These are phyloP conservation scores for Eristalis intricaria DNA, from an alignment of 2,888 invertebrate genomes.

Conservation along the genomic window DNA sequence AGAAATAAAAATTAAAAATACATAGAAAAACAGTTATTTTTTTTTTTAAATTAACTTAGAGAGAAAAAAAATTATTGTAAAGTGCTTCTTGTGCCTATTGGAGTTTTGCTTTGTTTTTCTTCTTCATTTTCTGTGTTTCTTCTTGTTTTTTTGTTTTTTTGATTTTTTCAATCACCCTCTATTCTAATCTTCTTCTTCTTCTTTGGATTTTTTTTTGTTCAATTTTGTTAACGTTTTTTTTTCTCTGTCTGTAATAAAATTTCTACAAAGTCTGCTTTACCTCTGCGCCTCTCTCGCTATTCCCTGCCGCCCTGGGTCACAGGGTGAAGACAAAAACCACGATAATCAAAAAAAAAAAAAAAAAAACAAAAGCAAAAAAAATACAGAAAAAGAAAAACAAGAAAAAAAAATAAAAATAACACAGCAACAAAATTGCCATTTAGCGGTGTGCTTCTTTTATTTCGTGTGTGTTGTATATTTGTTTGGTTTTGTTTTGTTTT, in stretches of 20 bases:
- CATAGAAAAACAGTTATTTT: constrained; percentile 30
- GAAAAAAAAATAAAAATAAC: constrained; percentile 20
- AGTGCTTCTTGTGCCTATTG: constrained; percentile 68
- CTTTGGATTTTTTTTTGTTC: background rate
- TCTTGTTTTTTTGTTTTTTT: background rate
- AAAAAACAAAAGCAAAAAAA: constrained; percentile 8
- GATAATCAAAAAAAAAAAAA: background rate
- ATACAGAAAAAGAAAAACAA: constrained; percentile 15
- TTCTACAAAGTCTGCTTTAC: background rate
- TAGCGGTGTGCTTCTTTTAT: constrained; percentile 37
- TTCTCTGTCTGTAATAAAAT: constrained; percentile 3
- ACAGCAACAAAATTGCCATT: constrained; percentile 55
- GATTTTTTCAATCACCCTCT: constrained; percentile 15
- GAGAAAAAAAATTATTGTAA: constrained; percentile 69
- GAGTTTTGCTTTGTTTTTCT: constrained; percentile 34
- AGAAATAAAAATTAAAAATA: constrained; percentile 15
- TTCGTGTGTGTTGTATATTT: background rate
- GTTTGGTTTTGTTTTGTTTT: constrained; percentile 37
- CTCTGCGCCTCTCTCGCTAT: background rate
- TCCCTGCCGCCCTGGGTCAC: background rate
- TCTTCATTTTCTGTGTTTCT: constrained; percentile 45
- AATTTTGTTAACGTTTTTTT: background rate
- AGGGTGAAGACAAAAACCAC: constrained; percentile 21
- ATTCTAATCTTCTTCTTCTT: constrained; percentile 12
- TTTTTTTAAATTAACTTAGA: constrained; percentile 13